These are phyloP conservation scores for Neuroscelio doddi DNA, from an alignment of 2,888 invertebrate species.

Conservation along the genomic window DNA sequence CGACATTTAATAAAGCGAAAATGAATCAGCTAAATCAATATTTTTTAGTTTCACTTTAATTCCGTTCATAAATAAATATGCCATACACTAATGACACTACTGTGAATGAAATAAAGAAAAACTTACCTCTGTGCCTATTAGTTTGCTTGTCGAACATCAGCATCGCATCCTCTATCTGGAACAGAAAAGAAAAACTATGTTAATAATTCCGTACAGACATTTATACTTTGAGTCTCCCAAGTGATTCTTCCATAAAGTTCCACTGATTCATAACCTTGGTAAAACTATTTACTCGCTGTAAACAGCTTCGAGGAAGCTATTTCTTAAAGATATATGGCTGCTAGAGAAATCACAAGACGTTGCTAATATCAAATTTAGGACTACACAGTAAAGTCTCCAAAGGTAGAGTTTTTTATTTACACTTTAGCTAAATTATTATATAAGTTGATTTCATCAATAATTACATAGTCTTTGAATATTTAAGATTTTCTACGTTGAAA, in stretches of 20 bases:
- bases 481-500: too few species aligned
- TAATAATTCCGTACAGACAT: constrained; percentile 8
- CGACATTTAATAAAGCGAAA: not conserved
- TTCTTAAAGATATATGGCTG: constrained; percentile 26
- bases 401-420: too few species aligned
- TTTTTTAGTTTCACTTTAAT: too few species aligned
- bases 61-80: too few species aligned
- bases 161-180: constrained; percentile 99
- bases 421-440: too few species aligned
- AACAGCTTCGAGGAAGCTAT: constrained; percentile 23
- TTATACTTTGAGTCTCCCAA: constrained; percentile 2
- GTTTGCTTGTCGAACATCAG: constrained; percentile 99
- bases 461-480: too few species aligned
- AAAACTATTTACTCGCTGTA: constrained; percentile 21
- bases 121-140: constrained; percentile 97
- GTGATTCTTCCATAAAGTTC: constrained; percentile 1
- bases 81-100: too few species aligned
- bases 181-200: constrained; percentile 60
- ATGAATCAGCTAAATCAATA: too few species aligned
- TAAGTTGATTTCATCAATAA: too few species aligned
- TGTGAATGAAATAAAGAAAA: not conserved
- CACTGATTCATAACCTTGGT: constrained; percentile 5
- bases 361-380: constrained; percentile 22
- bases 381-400: constrained; percentile 22
- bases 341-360: too few species aligned